These are phyloP conservation scores for Albula goreensis DNA, from an alignment of 2,113 vertebrate species.

Conservation along the genomic window DNA sequence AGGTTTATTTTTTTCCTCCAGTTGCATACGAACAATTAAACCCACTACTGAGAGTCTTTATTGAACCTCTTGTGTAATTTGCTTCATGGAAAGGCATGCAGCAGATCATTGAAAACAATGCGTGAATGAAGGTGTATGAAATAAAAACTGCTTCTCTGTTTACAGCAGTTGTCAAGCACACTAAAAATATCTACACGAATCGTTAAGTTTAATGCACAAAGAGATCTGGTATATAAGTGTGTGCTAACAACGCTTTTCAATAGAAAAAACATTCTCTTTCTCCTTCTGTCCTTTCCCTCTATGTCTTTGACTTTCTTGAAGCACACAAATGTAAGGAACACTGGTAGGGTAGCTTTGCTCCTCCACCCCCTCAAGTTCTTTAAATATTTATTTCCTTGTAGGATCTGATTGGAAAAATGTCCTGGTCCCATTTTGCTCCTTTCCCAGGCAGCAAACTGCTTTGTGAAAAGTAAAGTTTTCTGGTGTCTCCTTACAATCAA, in stretches of 20 bases:
- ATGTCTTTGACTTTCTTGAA: slow-evolving; percentile 39
- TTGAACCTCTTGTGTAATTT: too few species aligned
- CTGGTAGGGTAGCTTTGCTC: background rate
- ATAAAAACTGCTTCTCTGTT: too few species aligned
- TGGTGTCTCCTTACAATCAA: slow-evolving; percentile 26
- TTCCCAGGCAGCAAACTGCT: slow-evolving; percentile 41
- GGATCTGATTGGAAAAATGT: slow-evolving; percentile 62
- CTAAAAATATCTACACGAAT: background rate
- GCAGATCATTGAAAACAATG: too few species aligned
- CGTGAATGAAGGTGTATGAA: too few species aligned
- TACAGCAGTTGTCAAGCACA: too few species aligned
- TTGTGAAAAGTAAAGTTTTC: slow-evolving; percentile 51
- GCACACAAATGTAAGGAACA: background rate
- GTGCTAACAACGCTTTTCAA: background rate
- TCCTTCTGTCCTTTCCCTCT: slow-evolving; percentile 52
- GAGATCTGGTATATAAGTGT: background rate
- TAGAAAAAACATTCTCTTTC: background rate
- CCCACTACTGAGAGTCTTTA: too few species aligned
- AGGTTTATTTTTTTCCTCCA: too few species aligned
- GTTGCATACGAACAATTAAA: too few species aligned
- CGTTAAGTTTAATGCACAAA: background rate
- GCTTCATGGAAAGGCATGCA: too few species aligned
- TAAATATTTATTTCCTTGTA: slow-evolving; percentile 68
- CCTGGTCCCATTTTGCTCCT: slow-evolving; percentile 60
- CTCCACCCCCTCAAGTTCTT: slow-evolving; percentile 46